Conservation (phyloP, 2,113 vertebrate genomes). For the Prionailurus bengalensis region DNA sequence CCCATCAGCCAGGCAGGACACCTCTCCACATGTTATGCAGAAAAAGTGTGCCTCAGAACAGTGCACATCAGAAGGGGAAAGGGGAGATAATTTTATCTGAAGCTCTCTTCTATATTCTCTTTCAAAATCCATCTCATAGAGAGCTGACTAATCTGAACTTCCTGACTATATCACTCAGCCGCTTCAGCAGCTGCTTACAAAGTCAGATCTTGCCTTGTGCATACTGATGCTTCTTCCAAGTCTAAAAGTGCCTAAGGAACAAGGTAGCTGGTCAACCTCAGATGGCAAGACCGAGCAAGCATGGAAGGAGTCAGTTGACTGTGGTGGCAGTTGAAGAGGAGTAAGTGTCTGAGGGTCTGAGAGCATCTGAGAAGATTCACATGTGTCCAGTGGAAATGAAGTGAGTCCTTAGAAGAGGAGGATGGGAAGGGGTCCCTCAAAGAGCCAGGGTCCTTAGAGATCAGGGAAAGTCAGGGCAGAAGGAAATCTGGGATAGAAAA, state of each 20-base stretch:
- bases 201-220: neutral
- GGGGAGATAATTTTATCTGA: neutral
- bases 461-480: neutral
- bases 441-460: neutral
- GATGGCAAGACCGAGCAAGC: neutral
- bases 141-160: neutral
- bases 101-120: neutral
- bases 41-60: neutral
- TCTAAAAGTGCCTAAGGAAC: neutral
- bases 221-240: neutral
- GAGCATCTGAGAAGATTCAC: neutral
- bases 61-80: neutral
- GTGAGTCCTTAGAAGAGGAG: neutral
- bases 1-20: neutral
- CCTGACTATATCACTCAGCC: neutral
- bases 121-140: constrained; percentile 2
- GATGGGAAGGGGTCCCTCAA: neutral
- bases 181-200: neutral
- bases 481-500: neutral
- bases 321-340: neutral
- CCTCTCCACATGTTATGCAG: neutral
- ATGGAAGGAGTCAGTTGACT: neutral
- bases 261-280: neutral
- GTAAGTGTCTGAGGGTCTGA: neutral
- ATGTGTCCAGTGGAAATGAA: neutral